These are phyloP conservation scores for Macrobrachium nipponense DNA, from an alignment of 1,140 invertebrate species.

Conservation along the genomic window DNA sequence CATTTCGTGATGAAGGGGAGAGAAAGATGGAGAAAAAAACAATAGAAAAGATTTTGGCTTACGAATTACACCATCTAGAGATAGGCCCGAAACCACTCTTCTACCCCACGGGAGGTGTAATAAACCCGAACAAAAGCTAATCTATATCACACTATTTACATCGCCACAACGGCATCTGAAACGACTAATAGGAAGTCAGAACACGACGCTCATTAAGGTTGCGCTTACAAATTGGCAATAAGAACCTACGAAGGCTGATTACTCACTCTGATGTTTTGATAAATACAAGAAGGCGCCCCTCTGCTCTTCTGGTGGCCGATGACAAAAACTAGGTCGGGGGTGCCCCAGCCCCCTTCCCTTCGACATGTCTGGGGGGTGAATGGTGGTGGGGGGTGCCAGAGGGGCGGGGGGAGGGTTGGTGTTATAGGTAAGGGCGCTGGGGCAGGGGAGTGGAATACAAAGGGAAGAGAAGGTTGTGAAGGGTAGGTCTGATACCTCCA, in stretches of 20 bases:
- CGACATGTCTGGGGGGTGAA: too few species aligned
- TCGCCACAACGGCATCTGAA: conserved; percentile 50
- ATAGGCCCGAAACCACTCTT: not conserved
- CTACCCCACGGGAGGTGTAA: conserved; percentile 8
- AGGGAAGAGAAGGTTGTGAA: conserved; percentile 8
- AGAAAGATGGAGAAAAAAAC: too few species aligned
- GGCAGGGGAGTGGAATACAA: too few species aligned
- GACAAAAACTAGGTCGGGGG: conserved; percentile 57
- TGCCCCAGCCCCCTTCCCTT: not conserved
- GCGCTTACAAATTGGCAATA: conserved; percentile 63
- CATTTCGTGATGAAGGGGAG: too few species aligned
- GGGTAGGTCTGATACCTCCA: conserved; percentile 21
- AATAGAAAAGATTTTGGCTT: too few species aligned
- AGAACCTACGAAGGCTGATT: conserved; percentile 59
- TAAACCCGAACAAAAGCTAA: conserved; percentile 18
- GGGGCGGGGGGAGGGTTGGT: too few species aligned
- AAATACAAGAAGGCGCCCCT: conserved; percentile 32
- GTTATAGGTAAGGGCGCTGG: too few species aligned
- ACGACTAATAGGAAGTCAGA: conserved; percentile 53
- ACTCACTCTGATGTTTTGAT: conserved; percentile 59
- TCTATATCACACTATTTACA: conserved; percentile 50
- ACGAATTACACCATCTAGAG: too few species aligned
- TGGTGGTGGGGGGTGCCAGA: too few species aligned
- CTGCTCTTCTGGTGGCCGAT: conserved; percentile 27
- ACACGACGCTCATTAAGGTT: conserved; percentile 58